phyloP scores from a whole-genome alignment of 2,888 invertebrate genomes.

The Agrochola lychnidis region DNA sequence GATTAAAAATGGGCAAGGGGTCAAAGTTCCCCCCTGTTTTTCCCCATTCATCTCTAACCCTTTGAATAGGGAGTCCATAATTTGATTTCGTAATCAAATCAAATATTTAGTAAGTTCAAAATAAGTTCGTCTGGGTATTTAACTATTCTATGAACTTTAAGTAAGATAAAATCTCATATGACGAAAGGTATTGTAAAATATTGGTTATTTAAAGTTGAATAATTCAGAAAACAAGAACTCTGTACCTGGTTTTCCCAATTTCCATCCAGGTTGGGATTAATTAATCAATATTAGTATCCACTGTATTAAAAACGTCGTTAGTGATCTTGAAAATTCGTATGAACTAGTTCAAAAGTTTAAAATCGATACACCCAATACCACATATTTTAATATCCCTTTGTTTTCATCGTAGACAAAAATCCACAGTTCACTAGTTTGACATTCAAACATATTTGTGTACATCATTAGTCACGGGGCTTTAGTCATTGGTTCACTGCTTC shows the following conservation, averaged over 20 bases:
- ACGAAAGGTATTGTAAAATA: not conserved
- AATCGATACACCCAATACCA: not conserved
- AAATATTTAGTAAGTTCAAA: not conserved
- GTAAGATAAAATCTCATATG: not conserved
- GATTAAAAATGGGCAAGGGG: conserved; percentile 26
- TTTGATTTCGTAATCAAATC: not conserved
- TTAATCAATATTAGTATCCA: not conserved
- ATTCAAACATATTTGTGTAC: conserved; percentile 49
- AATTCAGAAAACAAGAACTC: not conserved
- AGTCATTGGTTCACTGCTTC: conserved; percentile 41
- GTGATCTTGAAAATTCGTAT: not conserved
- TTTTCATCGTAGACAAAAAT: conserved; percentile 25
- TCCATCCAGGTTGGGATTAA: not conserved
- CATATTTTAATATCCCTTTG: conserved; percentile 32
- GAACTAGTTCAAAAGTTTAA: too few species aligned
- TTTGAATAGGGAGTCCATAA: conserved; percentile 36
- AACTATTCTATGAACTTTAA: not conserved
- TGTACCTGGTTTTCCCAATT: not conserved
- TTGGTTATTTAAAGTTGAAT: not conserved
- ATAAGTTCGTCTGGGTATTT: not conserved
- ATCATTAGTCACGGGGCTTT: conserved; percentile 62
- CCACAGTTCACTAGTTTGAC: conserved; percentile 36
- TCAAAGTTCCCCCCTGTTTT: conserved; percentile 46
- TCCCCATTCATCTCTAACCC: conserved; percentile 49
- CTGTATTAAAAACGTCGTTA: not conserved